Evolutionary conservation across 2,888 invertebrate species (phyloP).

Genomic region (Pantelozetes paolii): DNA sequence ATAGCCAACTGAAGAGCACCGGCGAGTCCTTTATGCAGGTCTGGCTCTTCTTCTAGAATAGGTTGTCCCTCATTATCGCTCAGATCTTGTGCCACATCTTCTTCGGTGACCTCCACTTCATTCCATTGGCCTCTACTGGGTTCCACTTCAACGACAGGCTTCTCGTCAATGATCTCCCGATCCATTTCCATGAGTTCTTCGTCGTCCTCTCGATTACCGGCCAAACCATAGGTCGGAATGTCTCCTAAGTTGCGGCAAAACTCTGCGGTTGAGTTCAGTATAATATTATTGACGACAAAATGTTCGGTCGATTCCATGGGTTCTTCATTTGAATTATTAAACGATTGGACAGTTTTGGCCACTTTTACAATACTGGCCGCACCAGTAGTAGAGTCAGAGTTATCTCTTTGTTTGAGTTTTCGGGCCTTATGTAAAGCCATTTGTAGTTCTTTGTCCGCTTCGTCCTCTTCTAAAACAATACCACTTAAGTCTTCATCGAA

Average conservation of each 20-base stretch:
- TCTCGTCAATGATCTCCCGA: background rate
- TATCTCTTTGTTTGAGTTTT: constrained; percentile 61
- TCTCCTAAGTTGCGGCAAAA: constrained; percentile 93
- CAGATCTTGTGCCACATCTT: constrained; percentile 45
- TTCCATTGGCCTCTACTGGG: constrained; percentile 68
- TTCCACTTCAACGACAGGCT: background rate
- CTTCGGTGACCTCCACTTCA: constrained; percentile 65
- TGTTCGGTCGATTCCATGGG: constrained; percentile 45
- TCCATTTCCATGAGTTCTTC: background rate
- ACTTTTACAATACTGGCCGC: constrained; percentile 37
- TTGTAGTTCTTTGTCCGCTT: constrained; percentile 65
- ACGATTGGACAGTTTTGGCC: constrained; percentile 32
- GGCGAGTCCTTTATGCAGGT: constrained; percentile 82
- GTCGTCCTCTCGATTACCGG: constrained; percentile 51
- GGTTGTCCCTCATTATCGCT: constrained; percentile 53
- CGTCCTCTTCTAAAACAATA: constrained; percentile 65
- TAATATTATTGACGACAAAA: constrained; percentile 60
- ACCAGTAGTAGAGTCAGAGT: background rate
- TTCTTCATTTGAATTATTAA: constrained; percentile 9
- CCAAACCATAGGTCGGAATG: constrained; percentile 76
- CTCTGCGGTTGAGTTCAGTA: constrained; percentile 88
- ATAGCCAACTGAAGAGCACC: constrained; percentile 83
- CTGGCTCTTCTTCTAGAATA: constrained; percentile 85
- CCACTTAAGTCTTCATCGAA: constrained; percentile 54
- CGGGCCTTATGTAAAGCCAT: constrained; percentile 68